Percentiles rank a stretch among this genome's conserved stretches.
Evolutionary conservation across 1,140 invertebrate genomes (phyloP).

Genomic region (Zaprionus taronus): DNA sequence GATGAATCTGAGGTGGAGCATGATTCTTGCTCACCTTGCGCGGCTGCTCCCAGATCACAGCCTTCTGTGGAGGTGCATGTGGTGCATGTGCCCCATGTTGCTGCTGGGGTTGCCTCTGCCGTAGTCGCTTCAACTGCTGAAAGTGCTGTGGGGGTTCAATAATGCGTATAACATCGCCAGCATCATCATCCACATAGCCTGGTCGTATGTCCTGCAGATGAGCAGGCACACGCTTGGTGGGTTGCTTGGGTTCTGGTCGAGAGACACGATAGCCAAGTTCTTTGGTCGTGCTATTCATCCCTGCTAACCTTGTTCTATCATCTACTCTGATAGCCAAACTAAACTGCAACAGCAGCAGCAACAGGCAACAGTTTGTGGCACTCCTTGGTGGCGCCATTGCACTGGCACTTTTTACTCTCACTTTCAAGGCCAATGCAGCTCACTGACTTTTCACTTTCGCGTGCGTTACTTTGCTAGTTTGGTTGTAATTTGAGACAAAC

Average conservation of each 20-base stretch:
- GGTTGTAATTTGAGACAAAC: neutral
- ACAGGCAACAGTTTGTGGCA: constrained; percentile 21
- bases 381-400: constrained; percentile 45
- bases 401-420: constrained; percentile 58
- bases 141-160: constrained; percentile 74
- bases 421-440: constrained; percentile 54
- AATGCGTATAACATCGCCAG: constrained; percentile 75
- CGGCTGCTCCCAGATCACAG: constrained; percentile 68
- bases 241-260: constrained; percentile 55
- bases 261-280: constrained; percentile 57
- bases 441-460: constrained; percentile 69
- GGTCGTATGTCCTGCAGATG: constrained; percentile 72
- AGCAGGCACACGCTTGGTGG: constrained; percentile 56
- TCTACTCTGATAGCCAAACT: constrained; percentile 48
- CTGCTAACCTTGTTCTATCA: neutral
- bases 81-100: neutral
- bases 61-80: neutral
- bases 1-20: neutral
- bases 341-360: constrained; percentile 14
- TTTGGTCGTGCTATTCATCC: neutral
- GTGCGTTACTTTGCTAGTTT: constrained; percentile 18
- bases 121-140: constrained; percentile 63
- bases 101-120: constrained; percentile 43
- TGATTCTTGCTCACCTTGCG: constrained; percentile 62
- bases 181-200: constrained; percentile 76